Base-by-base conservation (phyloP, 2,113 vertebrate species). In the Sebastes fasciatus region DNA sequence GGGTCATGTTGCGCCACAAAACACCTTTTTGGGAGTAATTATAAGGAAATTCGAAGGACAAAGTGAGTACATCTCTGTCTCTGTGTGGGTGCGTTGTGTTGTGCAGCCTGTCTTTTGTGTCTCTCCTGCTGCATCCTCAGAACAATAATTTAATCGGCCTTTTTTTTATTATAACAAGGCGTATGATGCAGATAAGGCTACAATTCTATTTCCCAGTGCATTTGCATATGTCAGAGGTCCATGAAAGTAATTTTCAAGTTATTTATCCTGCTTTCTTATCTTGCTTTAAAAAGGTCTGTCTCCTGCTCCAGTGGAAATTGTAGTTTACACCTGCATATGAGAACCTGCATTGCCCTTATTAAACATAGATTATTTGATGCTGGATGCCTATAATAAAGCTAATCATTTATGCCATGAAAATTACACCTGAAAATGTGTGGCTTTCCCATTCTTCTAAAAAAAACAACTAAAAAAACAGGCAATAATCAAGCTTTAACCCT, bases 11-110 rank as follows among this genome's bases (percentile, higher is more conserved):
- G 98, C 98, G 89, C 97, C 98, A 80, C 98, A 99, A 75, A 99
- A 99, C 94, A 99, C 98, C 34, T 99, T 98, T 95, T 74, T 99
- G 94, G 98, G 97, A 92, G 96, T 97, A 89, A 98, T 99, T 89
- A 99, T 99, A 85, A 95, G 97, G 86, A 99, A 99, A 98, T 99
- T 99, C 94, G 98, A 99, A 94, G 97, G 97, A 94, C 98, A 98
- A 95, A 99, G 98, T 99, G 96, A 99, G 98, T 98, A 95, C 54
- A 87, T 74, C 82, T 48, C 40, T 19, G 13, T 16, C 13, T 61
- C 26, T 6, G 51, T 17, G 84, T 65, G 80, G 65, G 54, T 67
- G 67, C 40, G 54, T 43, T 66, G 65, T 72, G 70, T 60, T 43
- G 49, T 61, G 65, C 11, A 66, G 73, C 58, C n/a, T 79, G 26